Evolutionary conservation across 2,888 invertebrate genomes (phyloP).

Genomic region (Mamestra brassicae): DNA sequence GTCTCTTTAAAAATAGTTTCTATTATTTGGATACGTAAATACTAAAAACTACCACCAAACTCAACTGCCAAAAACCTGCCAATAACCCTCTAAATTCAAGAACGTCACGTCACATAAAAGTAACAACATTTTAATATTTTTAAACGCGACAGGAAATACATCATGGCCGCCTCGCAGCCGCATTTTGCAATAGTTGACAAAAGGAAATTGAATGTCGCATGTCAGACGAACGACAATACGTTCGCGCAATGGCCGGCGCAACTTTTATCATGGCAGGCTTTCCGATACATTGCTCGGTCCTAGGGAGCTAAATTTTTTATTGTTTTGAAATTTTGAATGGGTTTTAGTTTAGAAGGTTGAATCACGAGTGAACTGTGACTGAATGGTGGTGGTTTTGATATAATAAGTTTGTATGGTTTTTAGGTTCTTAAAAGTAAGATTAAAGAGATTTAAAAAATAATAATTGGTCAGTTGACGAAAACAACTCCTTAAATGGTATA

Average conservation of each 20-base stretch:
- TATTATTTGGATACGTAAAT: no score
- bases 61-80: not conserved
- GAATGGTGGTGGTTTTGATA: not conserved
- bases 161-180: conserved; percentile 34
- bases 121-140: conserved; percentile 55
- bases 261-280: conserved; percentile 50
- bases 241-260: conserved; percentile 29
- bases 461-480: no score
- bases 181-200: conserved; percentile 69
- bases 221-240: conserved; percentile 54
- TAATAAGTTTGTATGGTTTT: not conserved
- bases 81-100: conserved; percentile 1
- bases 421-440: not conserved
- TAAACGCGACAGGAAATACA: conserved; percentile 54
- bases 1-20: no score
- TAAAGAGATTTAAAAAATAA: no score
- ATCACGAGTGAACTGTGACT: not conserved
- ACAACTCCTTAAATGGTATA: no score
- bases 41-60: not conserved
- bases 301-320: conserved; percentile 25
- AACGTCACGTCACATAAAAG: conserved; percentile 10
- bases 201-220: conserved; percentile 75
- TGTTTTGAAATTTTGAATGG: conserved; percentile 10
- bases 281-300: conserved; percentile 5
- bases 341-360: not conserved